Evolutionary conservation across 1,140 invertebrate genomes (phyloP).

Genomic region (Drosophila willistoni): DNA sequence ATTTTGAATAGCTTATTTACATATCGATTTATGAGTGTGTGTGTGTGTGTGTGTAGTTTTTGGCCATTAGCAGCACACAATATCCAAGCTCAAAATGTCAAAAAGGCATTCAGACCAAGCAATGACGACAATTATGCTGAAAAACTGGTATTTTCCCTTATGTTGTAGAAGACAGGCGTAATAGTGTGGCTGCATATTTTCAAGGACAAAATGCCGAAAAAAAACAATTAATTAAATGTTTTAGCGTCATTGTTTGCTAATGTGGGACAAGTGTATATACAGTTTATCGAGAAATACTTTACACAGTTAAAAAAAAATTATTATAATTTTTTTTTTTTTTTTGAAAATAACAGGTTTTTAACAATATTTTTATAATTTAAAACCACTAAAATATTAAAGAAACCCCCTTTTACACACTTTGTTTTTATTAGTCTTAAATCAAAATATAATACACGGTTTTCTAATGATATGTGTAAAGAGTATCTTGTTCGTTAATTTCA

Average conservation of each 20-base stretch:
- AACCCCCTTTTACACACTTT: no score
- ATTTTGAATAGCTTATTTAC: slow-evolving; percentile 54
- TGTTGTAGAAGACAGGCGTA: neutral
- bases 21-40: slow-evolving; percentile 26
- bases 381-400: no score
- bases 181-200: slow-evolving; percentile 11
- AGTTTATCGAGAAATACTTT: neutral
- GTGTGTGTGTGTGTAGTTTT: slow-evolving; percentile 16
- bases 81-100: slow-evolving; percentile 57
- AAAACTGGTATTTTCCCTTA: slow-evolving; percentile 28
- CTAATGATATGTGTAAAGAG: no score
- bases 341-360: no score
- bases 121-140: slow-evolving; percentile 23
- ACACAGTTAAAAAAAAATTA: no score
- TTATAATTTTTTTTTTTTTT: no score
- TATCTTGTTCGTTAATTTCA: no score
- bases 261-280: neutral
- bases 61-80: slow-evolving; percentile 57
- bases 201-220: slow-evolving; percentile 15
- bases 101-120: slow-evolving; percentile 13
- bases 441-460: no score
- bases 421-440: no score
- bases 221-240: neutral
- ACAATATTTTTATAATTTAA: no score
- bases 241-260: neutral